These are phyloP conservation scores for Psophia crepitans DNA, from an alignment of 2,113 vertebrate species.

Conservation along the genomic window DNA sequence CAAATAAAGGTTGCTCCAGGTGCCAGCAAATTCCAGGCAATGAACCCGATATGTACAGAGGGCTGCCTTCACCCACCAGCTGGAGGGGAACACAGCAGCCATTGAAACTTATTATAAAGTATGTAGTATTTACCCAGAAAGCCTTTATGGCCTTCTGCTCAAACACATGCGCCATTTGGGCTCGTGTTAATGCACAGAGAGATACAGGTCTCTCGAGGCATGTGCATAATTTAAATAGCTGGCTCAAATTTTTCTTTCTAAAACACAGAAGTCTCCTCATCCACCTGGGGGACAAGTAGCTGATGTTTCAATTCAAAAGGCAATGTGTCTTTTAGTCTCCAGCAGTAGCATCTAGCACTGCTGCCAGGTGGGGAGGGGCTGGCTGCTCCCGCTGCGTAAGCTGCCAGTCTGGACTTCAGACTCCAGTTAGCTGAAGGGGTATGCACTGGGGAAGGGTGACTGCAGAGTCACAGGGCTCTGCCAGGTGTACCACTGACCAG, in stretches of 20 bases:
- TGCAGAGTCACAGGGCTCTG: not conserved
- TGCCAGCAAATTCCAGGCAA: constrained; percentile 23
- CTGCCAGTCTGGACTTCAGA: not conserved
- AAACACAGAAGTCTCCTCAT: not conserved
- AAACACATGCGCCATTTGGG: not conserved
- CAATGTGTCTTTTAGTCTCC: not conserved
- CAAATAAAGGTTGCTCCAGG: constrained; percentile 18
- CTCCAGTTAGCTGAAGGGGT: not conserved
- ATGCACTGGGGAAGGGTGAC: accelerated
- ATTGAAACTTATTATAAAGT: constrained; percentile 20
- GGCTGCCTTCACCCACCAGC: constrained; percentile 6
- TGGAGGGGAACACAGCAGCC: constrained; percentile 24
- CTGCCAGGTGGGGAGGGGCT: not conserved
- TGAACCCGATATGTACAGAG: not conserved
- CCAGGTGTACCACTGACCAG: not conserved
- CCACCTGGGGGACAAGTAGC: not conserved
- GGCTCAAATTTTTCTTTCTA: not conserved
- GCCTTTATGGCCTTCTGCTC: not conserved
- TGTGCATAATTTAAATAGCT: not conserved
- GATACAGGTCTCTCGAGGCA: not conserved
- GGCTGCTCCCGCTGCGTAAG: not conserved
- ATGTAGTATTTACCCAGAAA: constrained; percentile 8
- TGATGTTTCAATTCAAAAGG: not conserved
- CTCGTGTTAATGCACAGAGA: not conserved
- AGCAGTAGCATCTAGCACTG: not conserved